A percentile compares a stretch with the other conserved stretches of the same genome.
Conservation (phyloP, 2,797 vertebrate species). For the Loris lydekkerianus region DNA sequence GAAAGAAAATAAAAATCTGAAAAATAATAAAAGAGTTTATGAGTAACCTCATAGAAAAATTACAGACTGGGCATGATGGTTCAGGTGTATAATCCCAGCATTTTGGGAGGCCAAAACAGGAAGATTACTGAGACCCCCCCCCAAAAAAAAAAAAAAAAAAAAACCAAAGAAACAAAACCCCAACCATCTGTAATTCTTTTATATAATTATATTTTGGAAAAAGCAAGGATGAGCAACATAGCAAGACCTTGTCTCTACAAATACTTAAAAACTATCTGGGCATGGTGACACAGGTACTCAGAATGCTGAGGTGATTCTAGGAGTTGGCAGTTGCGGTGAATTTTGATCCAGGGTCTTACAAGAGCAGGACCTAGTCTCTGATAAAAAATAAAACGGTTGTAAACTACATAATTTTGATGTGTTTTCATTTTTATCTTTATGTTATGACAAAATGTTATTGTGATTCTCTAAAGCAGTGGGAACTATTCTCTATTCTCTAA, state of each 20-base stretch:
- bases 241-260: not conserved
- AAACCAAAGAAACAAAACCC: not conserved
- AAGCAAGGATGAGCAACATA: not conserved
- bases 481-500: too few relatives aligned
- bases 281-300: not conserved
- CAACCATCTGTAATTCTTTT: slow-evolving; percentile 11
- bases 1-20: not conserved
- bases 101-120: not conserved
- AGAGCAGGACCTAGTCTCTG: not conserved
- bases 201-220: slow-evolving; percentile 61
- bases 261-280: not conserved
- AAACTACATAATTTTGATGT: not conserved
- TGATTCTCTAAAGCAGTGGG: not conserved
- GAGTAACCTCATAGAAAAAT: slow-evolving; percentile 17
- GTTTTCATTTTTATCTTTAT: not conserved
- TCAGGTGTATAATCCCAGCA: not conserved
- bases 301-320: not conserved
- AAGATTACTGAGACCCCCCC: not conserved
- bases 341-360: not conserved
- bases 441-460: not conserved
- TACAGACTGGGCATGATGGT: not conserved
- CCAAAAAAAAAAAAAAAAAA: too few relatives aligned
- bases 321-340: not conserved
- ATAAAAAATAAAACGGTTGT: not conserved
- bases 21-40: slow-evolving; percentile 20